Evolutionary conservation across 1,140 invertebrate genomes (phyloP).

Genomic region (Seison nebaliae): DNA sequence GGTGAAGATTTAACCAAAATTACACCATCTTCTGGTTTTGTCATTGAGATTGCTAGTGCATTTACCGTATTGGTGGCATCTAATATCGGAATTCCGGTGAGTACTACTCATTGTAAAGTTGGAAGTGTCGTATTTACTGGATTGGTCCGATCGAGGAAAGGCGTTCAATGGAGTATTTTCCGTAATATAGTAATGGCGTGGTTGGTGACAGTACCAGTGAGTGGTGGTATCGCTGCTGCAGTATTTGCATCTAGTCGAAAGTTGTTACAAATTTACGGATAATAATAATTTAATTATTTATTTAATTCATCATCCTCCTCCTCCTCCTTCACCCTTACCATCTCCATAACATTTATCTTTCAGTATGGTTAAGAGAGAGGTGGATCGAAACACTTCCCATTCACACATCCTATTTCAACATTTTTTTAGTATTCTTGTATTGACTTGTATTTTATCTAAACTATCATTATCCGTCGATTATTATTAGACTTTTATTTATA

Average conservation of each 20-base stretch:
- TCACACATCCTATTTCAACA: no score
- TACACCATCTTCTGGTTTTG: constrained; percentile 85
- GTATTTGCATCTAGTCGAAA: constrained; percentile 35
- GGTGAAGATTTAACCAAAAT: constrained; percentile 85
- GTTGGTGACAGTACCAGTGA: constrained; percentile 75
- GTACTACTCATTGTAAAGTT: constrained; percentile 93
- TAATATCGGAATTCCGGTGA: constrained; percentile 82
- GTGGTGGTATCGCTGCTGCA: constrained; percentile 49
- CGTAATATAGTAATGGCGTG: constrained; percentile 80
- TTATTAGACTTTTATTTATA: no score
- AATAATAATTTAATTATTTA: no score
- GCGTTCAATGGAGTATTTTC: constrained; percentile 66
- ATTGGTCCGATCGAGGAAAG: constrained; percentile 38
- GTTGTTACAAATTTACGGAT: not conserved
- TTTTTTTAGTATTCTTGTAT: no score
- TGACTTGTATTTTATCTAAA: no score
- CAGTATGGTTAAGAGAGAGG: no score
- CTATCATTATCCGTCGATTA: no score
- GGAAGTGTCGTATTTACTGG: constrained; percentile 77
- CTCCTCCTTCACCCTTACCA: no score
- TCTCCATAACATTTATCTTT: no score
- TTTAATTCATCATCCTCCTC: no score
- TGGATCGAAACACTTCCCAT: no score
- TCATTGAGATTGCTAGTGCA: constrained; percentile 77
- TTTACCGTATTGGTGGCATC: constrained; percentile 76